Evolutionary conservation across 2,888 invertebrate genomes (phyloP), one percentile per base, ranked within the genome.

Genomic region (Caenorhabditis zanzibari): DNA sequence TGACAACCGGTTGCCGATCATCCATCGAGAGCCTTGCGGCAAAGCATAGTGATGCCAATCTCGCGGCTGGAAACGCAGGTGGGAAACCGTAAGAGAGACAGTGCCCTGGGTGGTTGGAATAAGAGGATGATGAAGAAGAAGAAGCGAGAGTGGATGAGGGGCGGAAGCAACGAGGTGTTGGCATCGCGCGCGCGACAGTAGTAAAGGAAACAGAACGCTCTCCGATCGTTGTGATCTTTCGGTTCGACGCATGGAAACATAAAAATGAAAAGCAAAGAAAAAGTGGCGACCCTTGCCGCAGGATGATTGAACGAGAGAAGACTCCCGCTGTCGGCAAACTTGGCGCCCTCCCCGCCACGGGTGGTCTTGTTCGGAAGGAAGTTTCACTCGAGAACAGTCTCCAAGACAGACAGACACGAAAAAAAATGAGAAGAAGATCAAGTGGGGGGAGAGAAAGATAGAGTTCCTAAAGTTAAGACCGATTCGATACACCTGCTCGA

Each of bases 1-100:
- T 82, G 71, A 74, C 82, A 83, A 83, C 83, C 83, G 79, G 83
- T 83, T 83, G 83, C 83, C 83, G 79, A 79, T 77, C 63, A 73
- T 79, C n/a, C 71, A 73, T 80, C 76, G 82, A 82, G 82, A 82
- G 82, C 82, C 76, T 76, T 82, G 74, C 81, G 75, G 69, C 75
- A 64, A 75, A 71, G 71, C 58, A 54, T 68, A 66, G 71, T 68
- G 56, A 64, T 64, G 79, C 56, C 69, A 72, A 54, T 56, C 54
- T 47, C 22, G 64, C n/a, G n/a, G 59, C 16, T 38, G 41, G 74
- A 76, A 56, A 73, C 64, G 72, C 63, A 56, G 49, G 41, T 54
- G 14, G 28, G 66, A 76, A n/a, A 72, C 64, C 66, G 69, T 74
- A 71, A 81, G 69, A 35, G n/a, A 68, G 28, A 61, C 32, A 61